Evolutionary conservation across 2,113 vertebrate genomes (phyloP), one percentile per base, ranked within the genome.

Genomic region (Campylorhamphus procurvoides): DNA sequence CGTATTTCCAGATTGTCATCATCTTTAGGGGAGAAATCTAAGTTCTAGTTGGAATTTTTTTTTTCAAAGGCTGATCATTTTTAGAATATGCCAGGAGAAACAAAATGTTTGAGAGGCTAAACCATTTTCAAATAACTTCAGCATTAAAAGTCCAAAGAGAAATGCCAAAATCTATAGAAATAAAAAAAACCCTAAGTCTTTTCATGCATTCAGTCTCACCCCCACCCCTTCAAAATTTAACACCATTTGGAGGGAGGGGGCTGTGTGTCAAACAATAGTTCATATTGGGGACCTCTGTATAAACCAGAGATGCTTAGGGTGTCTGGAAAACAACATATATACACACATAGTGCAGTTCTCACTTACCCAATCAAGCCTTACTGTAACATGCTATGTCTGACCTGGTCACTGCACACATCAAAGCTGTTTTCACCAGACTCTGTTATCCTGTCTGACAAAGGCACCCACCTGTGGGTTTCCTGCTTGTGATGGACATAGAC

Each of bases 241-340:
- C 39, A 55, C 9, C 5, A 23, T 0, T 39, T 19, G 33, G 22
- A 1, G 2, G 2, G 6, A 0, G 2, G 3, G 4, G 9, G 14
- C 25, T 50, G 49, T 50, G 49, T 40, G 23, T 29, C 60, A 40
- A 4, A 55, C 24, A 67, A 2, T 10, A 35, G 8, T 39, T 60
- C 25, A 25, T 7, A 13, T 3, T 53, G 24, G 8, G 4, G 6
- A 10, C 10, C 56, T 63, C 44, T 87, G 13, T 68, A 75, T 39
- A 49, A 92, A 56, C 9, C 66, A 52, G 25, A n/a, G 25, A 71
- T 75, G 42, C 33, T 93, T 37, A 10, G 23, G 24, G 18, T 58
- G 12, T 24, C 56, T 68, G 67, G 42, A 72, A 90, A 92, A 75
- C 17, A 58, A 59, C 24, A 22, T 19, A 25, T 16, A 40, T 6